Base-by-base conservation (phyloP, 2,888 invertebrate species). In the Punctoribates punctum region DNA sequence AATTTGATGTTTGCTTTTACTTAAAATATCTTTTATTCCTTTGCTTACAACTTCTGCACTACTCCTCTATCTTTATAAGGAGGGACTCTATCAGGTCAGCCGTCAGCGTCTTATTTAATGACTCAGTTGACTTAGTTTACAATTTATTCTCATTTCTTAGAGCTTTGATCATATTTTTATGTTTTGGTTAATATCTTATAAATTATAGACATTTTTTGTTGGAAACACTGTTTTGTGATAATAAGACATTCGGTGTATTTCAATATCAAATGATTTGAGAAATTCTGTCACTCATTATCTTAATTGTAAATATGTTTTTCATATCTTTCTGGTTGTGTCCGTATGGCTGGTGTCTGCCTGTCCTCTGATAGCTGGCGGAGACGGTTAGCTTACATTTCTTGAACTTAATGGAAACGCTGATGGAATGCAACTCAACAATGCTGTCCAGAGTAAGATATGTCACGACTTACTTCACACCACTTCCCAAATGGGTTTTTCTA, bases 351-450 rank as follows among this genome's bases (percentile, higher is more conserved):
- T 6, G n/a, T 13, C 29, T 62, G 5, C 29, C 17, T 29, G 15
- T 15, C 15, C 62, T 29, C 15, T 23, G 20, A 78, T 85, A 98
- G 94, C 85, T 98, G 78, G 94, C 97, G 1, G 98, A 99, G 86
- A 97, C 96, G 87, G 96, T 99, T 13, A 98, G 96, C 84, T 87
- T 97, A 2, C 98, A 99, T 83, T 97, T 99, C 84, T 86, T 99
- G 78, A 94, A 93, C 83, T 87, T 98, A 79, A 88, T 99, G 83
- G 98, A 99, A 85, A 95, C 96, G 0, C 86, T 99, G 3, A 88
- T 96, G 81, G 98, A 98, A 83, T 95, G 95, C 81, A 93, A 94
- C 84, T 96, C 96, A 0, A 93, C 94, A 0, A 90, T 96, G 46
- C 88, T 98, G 4, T 91, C 80, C 34, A 62, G 80, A 46, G 80